Percentiles rank a stretch among this genome's conserved stretches.
Evolutionary conservation across 2,113 vertebrate species (phyloP).

Genomic region (Coryphaenoides rupestris): DNA sequence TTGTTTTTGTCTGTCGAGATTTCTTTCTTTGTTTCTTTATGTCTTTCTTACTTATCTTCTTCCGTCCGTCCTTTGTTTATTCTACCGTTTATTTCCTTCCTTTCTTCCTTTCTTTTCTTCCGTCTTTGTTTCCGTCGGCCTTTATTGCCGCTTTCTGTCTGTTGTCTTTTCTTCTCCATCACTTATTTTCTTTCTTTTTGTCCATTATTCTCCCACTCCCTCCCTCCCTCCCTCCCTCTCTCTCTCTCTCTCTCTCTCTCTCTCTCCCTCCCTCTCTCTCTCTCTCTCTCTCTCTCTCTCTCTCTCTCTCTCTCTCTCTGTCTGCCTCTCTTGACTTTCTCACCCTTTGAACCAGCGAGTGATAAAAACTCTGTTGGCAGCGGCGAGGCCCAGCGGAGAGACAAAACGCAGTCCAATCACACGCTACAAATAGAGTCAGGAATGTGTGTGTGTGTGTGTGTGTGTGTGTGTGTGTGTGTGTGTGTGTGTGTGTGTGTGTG

Average conservation of each 20-base stretch:
- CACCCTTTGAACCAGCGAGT: slow-evolving; percentile 26
- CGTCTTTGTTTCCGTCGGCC: too few species aligned
- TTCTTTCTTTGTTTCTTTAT: slow-evolving; percentile 15
- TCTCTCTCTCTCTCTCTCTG: not conserved
- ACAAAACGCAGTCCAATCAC: slow-evolving; percentile 25
- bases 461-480: slow-evolving; percentile 19
- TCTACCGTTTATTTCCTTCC: too few species aligned
- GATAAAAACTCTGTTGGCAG: slow-evolving; percentile 35
- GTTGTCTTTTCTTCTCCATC: not conserved
- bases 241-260: not conserved
- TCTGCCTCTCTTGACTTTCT: not conserved
- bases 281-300: slow-evolving; percentile 10
- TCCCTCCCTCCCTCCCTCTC: slow-evolving; percentile 7
- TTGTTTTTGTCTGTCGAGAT: not conserved
- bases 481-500: slow-evolving; percentile 6
- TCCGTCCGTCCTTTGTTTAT: too few species aligned
- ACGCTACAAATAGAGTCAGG: slow-evolving; percentile 46
- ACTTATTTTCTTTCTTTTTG: not conserved
- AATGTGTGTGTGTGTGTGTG: slow-evolving; percentile 33
- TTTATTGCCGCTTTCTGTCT: too few species aligned
- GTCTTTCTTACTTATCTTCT: too few species aligned
- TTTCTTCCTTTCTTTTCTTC: too few species aligned
- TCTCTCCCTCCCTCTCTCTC: slow-evolving; percentile 8
- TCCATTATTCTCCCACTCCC: not conserved
- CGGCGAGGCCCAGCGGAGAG: slow-evolving; percentile 41